Conservation (phyloP, 92 coral and sea anemone genomes). For the Chrysogorgia sp. region DNA sequence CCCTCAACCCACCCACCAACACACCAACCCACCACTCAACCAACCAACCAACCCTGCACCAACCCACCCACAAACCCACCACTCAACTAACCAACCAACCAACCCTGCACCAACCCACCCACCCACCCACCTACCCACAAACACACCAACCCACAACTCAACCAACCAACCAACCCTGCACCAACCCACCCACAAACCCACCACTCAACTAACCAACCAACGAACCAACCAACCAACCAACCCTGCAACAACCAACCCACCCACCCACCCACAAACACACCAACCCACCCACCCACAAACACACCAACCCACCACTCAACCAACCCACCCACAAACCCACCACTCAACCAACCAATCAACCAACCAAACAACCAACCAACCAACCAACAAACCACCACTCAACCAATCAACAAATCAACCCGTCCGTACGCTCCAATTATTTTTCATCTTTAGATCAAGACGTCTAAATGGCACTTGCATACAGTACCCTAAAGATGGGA, state of each 20-base stretch:
- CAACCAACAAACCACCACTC: background rate
- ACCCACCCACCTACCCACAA: background rate
- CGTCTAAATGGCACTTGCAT: conserved; percentile 73
- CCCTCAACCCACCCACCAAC: background rate
- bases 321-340: too few species aligned
- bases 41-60: background rate
- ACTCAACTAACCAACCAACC: background rate
- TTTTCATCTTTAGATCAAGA: conserved; percentile 18
- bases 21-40: background rate
- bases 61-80: background rate
- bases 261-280: too few species aligned
- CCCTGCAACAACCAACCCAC: too few species aligned
- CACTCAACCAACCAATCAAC: too few species aligned
- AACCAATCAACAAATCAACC: background rate
- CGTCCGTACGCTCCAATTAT: background rate
- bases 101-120: background rate
- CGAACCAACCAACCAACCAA: background rate
- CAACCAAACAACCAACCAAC: background rate
- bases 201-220: too few species aligned
- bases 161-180: too few species aligned
- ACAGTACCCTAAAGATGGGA: conserved; percentile 56
- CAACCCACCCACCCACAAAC: too few species aligned
- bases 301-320: too few species aligned
- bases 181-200: too few species aligned
- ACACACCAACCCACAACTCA: background rate